A percentile compares a stretch with the other conserved stretches of the same genome.
Conservation (phyloP, 2,888 invertebrate species). For the Nipponacmea schrenckii region DNA sequence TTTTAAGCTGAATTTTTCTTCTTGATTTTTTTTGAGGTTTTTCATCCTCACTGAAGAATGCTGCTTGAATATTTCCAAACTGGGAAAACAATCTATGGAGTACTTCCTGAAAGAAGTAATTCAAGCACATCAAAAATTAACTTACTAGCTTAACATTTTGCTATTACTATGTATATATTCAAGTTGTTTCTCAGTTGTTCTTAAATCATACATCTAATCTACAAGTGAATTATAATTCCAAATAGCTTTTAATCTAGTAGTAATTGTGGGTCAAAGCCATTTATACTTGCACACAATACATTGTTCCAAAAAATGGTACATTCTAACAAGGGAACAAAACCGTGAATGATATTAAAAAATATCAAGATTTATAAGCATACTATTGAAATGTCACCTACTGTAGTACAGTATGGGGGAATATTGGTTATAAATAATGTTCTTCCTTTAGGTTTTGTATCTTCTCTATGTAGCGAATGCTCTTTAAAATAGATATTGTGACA, state of each 20-base stretch:
- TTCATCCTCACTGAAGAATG: conserved; percentile 45
- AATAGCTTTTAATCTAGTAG: too few species aligned
- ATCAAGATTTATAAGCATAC: too few species aligned
- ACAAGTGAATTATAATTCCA: too few species aligned
- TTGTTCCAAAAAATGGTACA: too few species aligned
- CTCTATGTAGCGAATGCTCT: conserved; percentile 78
- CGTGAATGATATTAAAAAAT: too few species aligned
- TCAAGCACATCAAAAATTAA: conserved; percentile 16
- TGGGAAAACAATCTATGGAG: conserved; percentile 62
- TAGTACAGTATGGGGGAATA: conserved; percentile 82
- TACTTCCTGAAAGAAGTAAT: conserved; percentile 56
- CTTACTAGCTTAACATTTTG: too few species aligned
- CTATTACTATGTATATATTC: too few species aligned
- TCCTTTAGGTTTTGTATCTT: conserved; percentile 76
- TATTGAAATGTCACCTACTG: conserved; percentile 64
- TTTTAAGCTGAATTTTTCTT: background rate
- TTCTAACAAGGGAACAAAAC: too few species aligned
- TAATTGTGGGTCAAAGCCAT: too few species aligned
- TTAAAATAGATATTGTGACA: conserved; percentile 73
- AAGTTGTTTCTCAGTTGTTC: too few species aligned
- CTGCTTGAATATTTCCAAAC: conserved; percentile 66
- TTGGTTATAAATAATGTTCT: conserved; percentile 84
- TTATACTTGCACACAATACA: too few species aligned
- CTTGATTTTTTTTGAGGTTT: conserved; percentile 56
- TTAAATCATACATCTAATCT: too few species aligned